phyloP scores from a whole-genome alignment of 2,797 vertebrate species.

The Myotis daubentonii region DNA sequence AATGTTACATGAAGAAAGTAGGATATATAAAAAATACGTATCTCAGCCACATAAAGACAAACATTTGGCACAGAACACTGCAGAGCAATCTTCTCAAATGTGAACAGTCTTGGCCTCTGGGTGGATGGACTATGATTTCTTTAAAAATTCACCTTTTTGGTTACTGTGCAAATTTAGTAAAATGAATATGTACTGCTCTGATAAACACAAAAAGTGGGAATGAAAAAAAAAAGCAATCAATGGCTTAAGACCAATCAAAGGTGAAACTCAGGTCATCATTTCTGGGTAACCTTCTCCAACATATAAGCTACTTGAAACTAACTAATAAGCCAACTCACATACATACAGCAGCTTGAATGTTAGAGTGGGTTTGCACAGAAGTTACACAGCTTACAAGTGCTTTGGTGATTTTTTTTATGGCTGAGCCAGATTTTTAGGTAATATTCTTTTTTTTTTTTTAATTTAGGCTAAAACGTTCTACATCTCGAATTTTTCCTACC shows the following conservation, averaged over 20 bases:
- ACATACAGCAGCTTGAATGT: neutral
- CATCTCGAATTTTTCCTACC: neutral
- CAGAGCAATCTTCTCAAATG: neutral
- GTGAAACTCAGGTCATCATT: neutral
- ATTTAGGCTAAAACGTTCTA: neutral
- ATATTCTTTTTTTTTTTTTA: neutral
- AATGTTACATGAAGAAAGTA: slow-evolving; percentile 36
- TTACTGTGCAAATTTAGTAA: slow-evolving; percentile 3
- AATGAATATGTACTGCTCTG: neutral
- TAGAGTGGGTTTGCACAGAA: neutral
- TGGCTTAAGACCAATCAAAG: neutral
- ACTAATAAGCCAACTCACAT: too few species aligned
- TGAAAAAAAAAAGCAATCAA: neutral
- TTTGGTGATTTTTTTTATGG: neutral
- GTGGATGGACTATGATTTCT: neutral
- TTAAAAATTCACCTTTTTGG: neutral
- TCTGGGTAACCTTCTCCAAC: neutral
- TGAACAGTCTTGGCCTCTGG: neutral
- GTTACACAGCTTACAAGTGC: neutral
- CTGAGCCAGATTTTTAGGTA: neutral
- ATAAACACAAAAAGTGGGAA: neutral
- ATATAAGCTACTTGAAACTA: neutral
- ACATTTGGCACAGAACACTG: neutral
- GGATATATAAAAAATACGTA: slow-evolving; percentile 56
- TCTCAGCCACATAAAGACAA: neutral